Evolutionary conservation across 1,140 invertebrate genomes (phyloP), one percentile per base, ranked within the genome.

Genomic region (Stratiolaelaps scimitus): DNA sequence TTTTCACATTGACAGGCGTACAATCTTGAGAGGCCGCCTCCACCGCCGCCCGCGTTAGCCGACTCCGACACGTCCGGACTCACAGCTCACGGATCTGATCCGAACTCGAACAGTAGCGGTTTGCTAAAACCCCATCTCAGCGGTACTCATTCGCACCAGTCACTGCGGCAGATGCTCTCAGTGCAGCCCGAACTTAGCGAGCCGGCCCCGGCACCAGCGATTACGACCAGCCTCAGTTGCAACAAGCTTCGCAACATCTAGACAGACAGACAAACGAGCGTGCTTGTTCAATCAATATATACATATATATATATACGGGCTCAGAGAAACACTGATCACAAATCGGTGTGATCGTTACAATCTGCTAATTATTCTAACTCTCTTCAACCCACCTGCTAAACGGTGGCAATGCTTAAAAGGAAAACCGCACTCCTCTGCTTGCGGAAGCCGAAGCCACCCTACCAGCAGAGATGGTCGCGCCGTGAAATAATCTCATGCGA

Each of bases 181-280:
- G 34, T 60, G 15, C 53, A 60, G 53, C 53, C 53, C 26, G 53
- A 60, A 34, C 15, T 60, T 20, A 60, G 26, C 26, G 15, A 60
- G 34, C 53, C 53, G 17, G 53, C 53, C 26, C 53, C 53, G 26
- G 15, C 17, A 23, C 34, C 53, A 34, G 20, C 26, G 17, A 28
- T 26, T 23, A 60, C 53, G 53, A 34, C 23, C 26, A 60, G 53
- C 34, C 23, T 60, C 53, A 60, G 23, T 34, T 60, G 53, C 53
- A 60, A 60, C 53, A 60, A 60, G 23, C 53, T 60, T 60, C 53
- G 23, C 15, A 60, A 60, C 23, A 60, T 60, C 53, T 60, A 26
- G 15, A 20, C 10, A 10, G n/a, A n/a, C n/a, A n/a, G 34, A 40
- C 10, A 40, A 40, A 40, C 5, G 10, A 40, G 34, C 34, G 34